phyloP scores from a whole-genome alignment of 2,797 vertebrate species.

The Poecilia velifera region DNA sequence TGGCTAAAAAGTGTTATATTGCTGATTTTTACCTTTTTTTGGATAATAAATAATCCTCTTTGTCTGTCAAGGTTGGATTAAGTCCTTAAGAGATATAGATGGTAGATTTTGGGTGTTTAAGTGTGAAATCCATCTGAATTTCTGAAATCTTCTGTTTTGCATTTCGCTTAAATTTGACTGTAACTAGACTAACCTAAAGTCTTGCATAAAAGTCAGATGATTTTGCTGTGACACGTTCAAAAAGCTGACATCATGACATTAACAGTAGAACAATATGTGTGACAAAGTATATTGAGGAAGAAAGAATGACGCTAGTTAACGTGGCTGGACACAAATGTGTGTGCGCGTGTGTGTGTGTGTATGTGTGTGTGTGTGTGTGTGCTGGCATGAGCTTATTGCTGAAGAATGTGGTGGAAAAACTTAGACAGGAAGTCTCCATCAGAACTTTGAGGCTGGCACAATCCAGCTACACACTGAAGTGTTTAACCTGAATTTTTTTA shows the following conservation, averaged over 20 bases:
- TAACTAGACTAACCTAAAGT: not conserved
- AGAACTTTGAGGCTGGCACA: slow-evolving; percentile 54
- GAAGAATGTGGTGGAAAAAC: slow-evolving; percentile 79
- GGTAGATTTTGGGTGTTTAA: not conserved
- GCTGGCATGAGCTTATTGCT: slow-evolving; percentile 69
- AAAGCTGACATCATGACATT: slow-evolving; percentile 51
- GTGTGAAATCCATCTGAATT: slow-evolving; percentile 7
- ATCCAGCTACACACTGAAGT: slow-evolving; percentile 3
- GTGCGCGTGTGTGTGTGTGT: slow-evolving; percentile 25
- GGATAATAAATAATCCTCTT: not conserved
- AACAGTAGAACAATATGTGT: slow-evolving; percentile 4
- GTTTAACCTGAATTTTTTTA: slow-evolving; percentile 1
- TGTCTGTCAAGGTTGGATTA: not conserved
- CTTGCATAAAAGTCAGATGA: not conserved
- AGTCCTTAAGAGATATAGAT: not conserved
- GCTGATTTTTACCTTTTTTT: slow-evolving; percentile 5
- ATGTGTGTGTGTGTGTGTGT: slow-evolving; percentile 27
- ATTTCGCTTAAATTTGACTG: not conserved
- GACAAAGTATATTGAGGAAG: slow-evolving; percentile 13
- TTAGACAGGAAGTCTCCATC: slow-evolving; percentile 78
- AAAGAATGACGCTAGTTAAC: slow-evolving; percentile 3
- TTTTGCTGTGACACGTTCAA: slow-evolving; percentile 3
- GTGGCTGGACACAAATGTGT: slow-evolving; percentile 32
- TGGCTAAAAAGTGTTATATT: not conserved
- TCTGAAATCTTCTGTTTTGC: too few species aligned